Evolutionary conservation across 2,113 vertebrate species (phyloP).

Genomic region (Morone saxatilis): DNA sequence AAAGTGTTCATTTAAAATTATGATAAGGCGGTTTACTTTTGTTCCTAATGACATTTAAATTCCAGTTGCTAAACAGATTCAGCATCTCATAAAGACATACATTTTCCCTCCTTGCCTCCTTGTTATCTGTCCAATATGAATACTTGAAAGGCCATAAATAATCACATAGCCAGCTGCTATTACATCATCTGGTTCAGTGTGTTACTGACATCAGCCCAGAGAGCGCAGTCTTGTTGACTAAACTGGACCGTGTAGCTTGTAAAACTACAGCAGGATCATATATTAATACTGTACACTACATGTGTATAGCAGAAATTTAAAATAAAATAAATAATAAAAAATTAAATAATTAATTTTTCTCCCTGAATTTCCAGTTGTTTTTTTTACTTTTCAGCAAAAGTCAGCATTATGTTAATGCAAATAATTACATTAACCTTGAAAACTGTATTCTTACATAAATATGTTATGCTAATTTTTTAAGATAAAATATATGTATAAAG

Average conservation of each 20-base stretch:
- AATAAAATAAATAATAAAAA: no score
- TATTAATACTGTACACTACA: neutral
- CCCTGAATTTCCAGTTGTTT: neutral
- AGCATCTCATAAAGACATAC: neutral
- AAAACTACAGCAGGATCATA: neutral
- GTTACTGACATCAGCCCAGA: conserved; percentile 40
- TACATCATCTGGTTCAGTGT: conserved; percentile 29
- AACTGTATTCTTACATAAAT: neutral
- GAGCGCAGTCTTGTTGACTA: neutral
- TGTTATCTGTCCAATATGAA: neutral
- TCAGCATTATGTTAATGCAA: neutral
- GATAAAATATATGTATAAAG: neutral
- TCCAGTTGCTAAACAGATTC: neutral
- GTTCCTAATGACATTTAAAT: neutral
- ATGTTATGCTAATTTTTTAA: neutral
- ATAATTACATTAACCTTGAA: neutral
- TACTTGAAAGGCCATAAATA: conserved; percentile 26
- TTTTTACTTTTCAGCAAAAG: neutral
- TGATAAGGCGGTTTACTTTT: neutral
- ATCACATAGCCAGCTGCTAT: conserved; percentile 32
- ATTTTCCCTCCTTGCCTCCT: conserved; percentile 12
- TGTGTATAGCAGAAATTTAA: neutral
- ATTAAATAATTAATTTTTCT: neutral
- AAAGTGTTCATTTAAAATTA: neutral
- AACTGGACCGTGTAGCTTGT: neutral